Evolutionary conservation across 2,113 vertebrate genomes (phyloP).

Genomic region (Thymallus thymallus): DNA sequence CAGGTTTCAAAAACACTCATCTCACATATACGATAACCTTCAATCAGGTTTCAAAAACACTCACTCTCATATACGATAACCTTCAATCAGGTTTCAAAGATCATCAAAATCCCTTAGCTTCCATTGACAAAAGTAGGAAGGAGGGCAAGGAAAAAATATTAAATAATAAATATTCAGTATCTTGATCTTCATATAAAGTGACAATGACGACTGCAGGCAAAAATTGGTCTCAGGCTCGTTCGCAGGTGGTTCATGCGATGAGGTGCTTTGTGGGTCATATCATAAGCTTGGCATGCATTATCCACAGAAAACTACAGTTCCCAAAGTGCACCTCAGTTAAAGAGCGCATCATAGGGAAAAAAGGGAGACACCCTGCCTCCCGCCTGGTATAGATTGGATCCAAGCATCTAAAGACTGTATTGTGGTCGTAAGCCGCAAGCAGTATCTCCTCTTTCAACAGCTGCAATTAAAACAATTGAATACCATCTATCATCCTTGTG

Average conservation of each 20-base stretch:
- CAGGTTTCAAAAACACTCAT: constrained; percentile 6
- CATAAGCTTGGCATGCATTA: constrained; percentile 65
- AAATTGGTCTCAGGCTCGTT: background rate
- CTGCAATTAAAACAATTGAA: background rate
- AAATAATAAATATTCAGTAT: too few species aligned
- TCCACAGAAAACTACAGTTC: constrained; percentile 23
- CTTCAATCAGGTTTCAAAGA: constrained; percentile 29
- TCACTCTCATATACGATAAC: background rate
- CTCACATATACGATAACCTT: background rate
- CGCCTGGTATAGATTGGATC: background rate
- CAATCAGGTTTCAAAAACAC: constrained; percentile 6
- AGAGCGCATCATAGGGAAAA: too few species aligned
- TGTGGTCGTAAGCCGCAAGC: background rate
- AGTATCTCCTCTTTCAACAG: too few species aligned
- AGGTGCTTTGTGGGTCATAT: constrained; percentile 27
- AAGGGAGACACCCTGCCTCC: background rate
- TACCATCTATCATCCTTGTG: background rate
- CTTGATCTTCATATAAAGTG: constrained; percentile 25
- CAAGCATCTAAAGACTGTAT: background rate
- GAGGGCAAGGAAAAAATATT: constrained; percentile 55
- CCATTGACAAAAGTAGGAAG: constrained; percentile 62
- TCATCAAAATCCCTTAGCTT: constrained; percentile 70
- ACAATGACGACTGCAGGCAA: constrained; percentile 22
- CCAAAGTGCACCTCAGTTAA: too few species aligned
- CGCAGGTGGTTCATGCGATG: constrained; percentile 63